Evolutionary conservation across 2,113 vertebrate species (phyloP).

Genomic region (Podilymbus podiceps): DNA sequence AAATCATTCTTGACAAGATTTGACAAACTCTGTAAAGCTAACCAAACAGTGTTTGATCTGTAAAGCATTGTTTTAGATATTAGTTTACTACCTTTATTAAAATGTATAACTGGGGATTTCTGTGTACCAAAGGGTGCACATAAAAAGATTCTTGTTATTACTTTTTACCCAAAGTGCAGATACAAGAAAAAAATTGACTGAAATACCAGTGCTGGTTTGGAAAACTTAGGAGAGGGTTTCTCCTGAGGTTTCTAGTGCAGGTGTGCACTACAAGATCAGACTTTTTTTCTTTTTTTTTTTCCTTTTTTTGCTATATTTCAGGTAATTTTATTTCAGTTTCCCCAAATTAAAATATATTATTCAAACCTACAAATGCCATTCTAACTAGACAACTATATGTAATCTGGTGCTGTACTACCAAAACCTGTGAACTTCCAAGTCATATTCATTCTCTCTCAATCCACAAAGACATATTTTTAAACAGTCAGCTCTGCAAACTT

Average conservation of each 20-base stretch:
- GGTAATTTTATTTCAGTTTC: background rate
- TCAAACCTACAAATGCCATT: background rate
- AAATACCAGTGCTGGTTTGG: background rate
- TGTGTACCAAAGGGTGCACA: background rate
- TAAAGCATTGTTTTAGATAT: background rate
- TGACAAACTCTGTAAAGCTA: conserved; percentile 1
- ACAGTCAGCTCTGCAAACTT: background rate
- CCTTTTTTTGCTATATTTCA: background rate
- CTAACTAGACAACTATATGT: background rate
- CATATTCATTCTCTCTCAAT: background rate
- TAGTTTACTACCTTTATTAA: background rate
- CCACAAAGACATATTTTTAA: background rate
- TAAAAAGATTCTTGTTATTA: background rate
- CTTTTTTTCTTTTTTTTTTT: background rate
- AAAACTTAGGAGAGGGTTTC: background rate
- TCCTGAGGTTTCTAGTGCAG: background rate
- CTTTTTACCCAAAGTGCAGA: background rate
- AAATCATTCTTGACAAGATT: conserved; percentile 24
- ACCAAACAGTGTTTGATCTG: background rate
- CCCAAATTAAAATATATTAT: background rate
- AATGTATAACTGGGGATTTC: background rate
- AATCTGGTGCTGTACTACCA: background rate
- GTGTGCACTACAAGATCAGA: background rate
- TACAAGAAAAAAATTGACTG: background rate
- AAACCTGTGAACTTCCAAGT: background rate